Evolutionary conservation across 2,797 vertebrate genomes (phyloP), one percentile per base, ranked within the genome.

Genomic region (Columba guinea): DNA sequence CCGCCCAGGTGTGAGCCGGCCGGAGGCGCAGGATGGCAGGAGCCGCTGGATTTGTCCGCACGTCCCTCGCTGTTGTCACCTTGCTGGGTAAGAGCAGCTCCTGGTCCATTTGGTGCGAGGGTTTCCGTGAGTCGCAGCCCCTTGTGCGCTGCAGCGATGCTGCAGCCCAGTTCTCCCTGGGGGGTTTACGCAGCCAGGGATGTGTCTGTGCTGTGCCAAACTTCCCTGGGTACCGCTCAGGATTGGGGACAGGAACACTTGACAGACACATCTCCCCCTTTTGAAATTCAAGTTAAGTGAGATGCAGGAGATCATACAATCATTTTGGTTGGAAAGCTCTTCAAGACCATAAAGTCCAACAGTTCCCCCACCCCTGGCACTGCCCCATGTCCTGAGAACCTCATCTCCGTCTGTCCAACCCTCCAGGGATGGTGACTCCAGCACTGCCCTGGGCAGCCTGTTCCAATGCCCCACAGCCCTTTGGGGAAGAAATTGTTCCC

Each of bases 71-170:
- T 13, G 4, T 97, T 3, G 1, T 89, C 76, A 46, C 77, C 63
- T 90, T 84, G 21, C 86, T 97, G 93, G 98, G 98, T 98, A 97
- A 97, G 98, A 95, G 53, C 59, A 55, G 27, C 55, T 4, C 27
- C 70, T 15, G 13, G 20, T 23, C 62, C 27, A 41, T 23, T 44
- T 5, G 0, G 20, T 9, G 11, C 2, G 3, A 17, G 11, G 64
- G 23, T 35, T 44, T 35, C 82, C 9, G 1, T 0, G 71, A 67
- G 41, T 18, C 2, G 4, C 16, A 6, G 2, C 34, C 28, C n/a
- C 15, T 0, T 0, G 65, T 46, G 19, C 44, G 19, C 9, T 13
- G 37, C 34, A 3, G 51, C 7, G 1, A 4, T 4, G 67, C 34
- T 7, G 22, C 11, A n/a, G 17, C 62, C 82, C 26, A 0, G 2